These are phyloP conservation scores for Pseudopleuronectes americanus DNA, from an alignment of 2,797 vertebrate species.

Conservation along the genomic window DNA sequence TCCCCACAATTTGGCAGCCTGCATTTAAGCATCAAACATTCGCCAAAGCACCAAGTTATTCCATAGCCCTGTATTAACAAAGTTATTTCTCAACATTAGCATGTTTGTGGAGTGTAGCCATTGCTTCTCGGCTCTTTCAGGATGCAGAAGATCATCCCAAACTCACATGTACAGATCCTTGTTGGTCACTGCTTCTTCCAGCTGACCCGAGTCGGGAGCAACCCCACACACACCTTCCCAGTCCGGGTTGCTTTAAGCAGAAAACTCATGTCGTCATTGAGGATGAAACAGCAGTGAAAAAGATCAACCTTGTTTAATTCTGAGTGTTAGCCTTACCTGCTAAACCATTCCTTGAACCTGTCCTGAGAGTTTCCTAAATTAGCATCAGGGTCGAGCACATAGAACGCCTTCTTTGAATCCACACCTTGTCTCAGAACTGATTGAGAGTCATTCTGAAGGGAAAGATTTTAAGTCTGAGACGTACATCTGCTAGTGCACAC, in stretches of 20 bases:
- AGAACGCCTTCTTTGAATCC: conserved; percentile 85
- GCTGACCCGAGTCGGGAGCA: conserved; percentile 81
- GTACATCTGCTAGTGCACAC: neutral
- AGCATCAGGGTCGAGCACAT: conserved; percentile 91
- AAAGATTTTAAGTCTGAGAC: conserved; percentile 4
- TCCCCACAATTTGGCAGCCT: neutral
- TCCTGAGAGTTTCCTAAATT: conserved; percentile 89
- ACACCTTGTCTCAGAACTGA: conserved; percentile 85
- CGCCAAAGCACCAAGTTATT: neutral
- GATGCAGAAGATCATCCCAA: neutral
- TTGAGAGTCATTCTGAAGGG: conserved; percentile 63
- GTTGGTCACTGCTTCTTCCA: conserved; percentile 86
- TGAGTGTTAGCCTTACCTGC: conserved; percentile 68
- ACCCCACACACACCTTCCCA: conserved; percentile 90
- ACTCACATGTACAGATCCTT: conserved; percentile 95
- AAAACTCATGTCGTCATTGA: conserved; percentile 4
- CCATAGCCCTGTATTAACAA: neutral
- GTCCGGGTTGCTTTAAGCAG: conserved; percentile 78
- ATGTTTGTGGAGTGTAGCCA: neutral
- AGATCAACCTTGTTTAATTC: neutral
- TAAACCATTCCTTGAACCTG: conserved; percentile 89
- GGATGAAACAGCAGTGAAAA: neutral
- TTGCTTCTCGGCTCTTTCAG: neutral
- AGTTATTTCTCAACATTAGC: too few species aligned
- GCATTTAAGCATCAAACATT: neutral